These are phyloP conservation scores for Anastatus disparis DNA, from an alignment of 1,140 invertebrate species.

Conservation along the genomic window DNA sequence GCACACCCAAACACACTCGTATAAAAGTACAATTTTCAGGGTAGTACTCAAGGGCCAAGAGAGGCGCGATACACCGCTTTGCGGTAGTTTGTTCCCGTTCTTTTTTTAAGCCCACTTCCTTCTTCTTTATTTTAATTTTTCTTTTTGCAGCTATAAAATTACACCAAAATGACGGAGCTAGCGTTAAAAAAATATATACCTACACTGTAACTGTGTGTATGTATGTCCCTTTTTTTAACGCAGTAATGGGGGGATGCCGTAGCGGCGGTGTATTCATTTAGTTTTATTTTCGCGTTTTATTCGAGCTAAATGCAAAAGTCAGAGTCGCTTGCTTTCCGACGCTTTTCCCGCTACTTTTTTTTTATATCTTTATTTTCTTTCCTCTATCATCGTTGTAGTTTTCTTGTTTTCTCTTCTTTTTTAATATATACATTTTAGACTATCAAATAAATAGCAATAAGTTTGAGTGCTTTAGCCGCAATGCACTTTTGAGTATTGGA, in stretches of 20 bases:
- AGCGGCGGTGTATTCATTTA: conserved; percentile 1
- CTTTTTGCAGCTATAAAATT: background rate
- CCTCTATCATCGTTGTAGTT: too few relatives aligned
- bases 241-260: background rate
- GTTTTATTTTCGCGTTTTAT: background rate
- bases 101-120: too few relatives aligned
- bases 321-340: background rate
- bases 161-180: background rate
- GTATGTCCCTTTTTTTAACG: background rate
- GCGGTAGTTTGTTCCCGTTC: background rate
- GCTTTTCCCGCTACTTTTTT: too few relatives aligned
- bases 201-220: too few relatives aligned
- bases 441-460: conserved; percentile 36
- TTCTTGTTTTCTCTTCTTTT: too few relatives aligned
- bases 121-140: too few relatives aligned
- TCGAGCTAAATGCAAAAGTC: background rate
- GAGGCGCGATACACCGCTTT: background rate
- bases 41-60: background rate
- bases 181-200: too few relatives aligned
- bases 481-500: background rate
- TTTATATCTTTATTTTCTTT: too few relatives aligned
- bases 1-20: too few relatives aligned
- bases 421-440: too few relatives aligned
- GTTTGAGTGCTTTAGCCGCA: conserved; percentile 25
- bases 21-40: background rate